Base-by-base conservation (phyloP, 2,113 vertebrate species). In the Sinocyclocheilus anshuiensis region DNA sequence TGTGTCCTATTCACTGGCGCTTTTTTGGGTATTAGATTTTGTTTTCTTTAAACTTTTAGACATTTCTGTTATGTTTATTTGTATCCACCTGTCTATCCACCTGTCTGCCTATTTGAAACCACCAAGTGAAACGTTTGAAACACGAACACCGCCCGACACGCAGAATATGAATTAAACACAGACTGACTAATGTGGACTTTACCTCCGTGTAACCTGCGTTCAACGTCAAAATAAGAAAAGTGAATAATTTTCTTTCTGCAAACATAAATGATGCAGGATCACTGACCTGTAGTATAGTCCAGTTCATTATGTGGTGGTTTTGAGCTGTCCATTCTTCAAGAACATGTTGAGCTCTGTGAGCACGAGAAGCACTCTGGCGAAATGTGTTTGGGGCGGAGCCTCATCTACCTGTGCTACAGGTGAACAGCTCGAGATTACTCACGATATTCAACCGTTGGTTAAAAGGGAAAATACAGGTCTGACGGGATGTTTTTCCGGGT, bases 261-360 rank as follows among this genome's bases (percentile, higher is more conserved):
- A 15, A 55, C 29, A 18, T 5, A 29, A 50, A n/a, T 50, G 18
- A 39, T 22, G 18, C 36, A 8, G 18, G 10, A 20, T n/a, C 24
- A 84, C 95, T 94, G 86, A 96, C 94, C 94, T 95, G 92, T 86
- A 94, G 90, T 36, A 91, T 90, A 92, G 83, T 86, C 90, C 90
- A 88, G 88, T 89, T 93, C 93, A 94, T 94, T 76, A 90, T 93
- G 89, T 91, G 86, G 90, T 89, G 86, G 84, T 84, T 91, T 89
- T 89, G 90, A 90, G 42, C 90, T 86, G 91, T 90, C 92, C 91
- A 92, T 92, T 2, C 89, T 86, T 84, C 71, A 85, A 76, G 72
- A 84, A 84, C 91, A 93, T 92, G 92, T 75, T 91, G 36, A 90
- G 77, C 89, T 29, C 59, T 86, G 88, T 85, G 74, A 24, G 18